Conservation (phyloP, 2,888 invertebrate genomes). For the Ernsta delagoae region DNA sequence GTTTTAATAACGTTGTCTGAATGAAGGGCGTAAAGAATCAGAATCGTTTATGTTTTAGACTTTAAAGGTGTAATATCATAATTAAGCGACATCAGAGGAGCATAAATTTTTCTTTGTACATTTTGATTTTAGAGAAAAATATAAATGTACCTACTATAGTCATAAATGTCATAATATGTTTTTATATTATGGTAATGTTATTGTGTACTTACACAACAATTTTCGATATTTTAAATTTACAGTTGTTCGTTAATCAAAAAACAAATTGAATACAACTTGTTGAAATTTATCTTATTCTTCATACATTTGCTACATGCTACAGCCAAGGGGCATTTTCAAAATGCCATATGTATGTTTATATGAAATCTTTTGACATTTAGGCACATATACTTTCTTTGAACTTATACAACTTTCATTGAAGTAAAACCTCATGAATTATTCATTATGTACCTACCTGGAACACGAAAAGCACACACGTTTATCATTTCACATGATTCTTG, state of each 20-base stretch:
- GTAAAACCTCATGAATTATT: slow-evolving; percentile 35
- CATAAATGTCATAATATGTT: too few species aligned
- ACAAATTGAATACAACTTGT: too few species aligned
- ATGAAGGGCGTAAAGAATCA: neutral
- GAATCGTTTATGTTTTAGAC: neutral
- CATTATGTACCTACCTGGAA: slow-evolving; percentile 16
- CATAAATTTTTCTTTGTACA: too few species aligned
- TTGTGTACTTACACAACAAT: too few species aligned
- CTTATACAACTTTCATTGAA: slow-evolving; percentile 28
- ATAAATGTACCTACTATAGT: too few species aligned
- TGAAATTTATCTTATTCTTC: too few species aligned
- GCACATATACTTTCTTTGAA: slow-evolving; percentile 19
- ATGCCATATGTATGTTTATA: slow-evolving; percentile 20
- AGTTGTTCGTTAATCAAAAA: too few species aligned
- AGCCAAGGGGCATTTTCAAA: neutral
- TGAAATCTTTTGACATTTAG: slow-evolving; percentile 27
- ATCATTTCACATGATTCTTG: slow-evolving; percentile 29
- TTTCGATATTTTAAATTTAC: too few species aligned
- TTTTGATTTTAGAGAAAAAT: too few species aligned
- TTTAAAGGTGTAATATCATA: too few species aligned
- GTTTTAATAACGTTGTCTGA: neutral
- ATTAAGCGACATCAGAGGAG: too few species aligned
- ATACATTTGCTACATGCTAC: neutral
- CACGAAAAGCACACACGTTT: slow-evolving; percentile 29
- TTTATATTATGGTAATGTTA: too few species aligned